phyloP scores from a whole-genome alignment of 1,140 invertebrate genomes.

The Sesamia nonagrioides region DNA sequence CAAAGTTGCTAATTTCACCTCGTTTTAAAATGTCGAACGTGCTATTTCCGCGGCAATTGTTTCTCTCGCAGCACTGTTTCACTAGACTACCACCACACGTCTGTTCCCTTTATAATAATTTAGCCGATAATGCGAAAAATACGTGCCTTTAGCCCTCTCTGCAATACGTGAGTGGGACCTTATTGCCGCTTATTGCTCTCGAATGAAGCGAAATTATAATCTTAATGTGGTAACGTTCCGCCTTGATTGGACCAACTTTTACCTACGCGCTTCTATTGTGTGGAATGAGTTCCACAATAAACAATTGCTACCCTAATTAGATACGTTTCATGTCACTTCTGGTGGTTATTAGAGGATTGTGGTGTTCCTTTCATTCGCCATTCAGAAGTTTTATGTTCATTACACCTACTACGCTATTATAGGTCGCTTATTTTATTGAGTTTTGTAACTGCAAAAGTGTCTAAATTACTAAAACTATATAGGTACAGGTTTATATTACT shows the following conservation, averaged over 20 bases:
- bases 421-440: background rate
- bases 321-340: slow-evolving; percentile 46
- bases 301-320: slow-evolving; percentile 49
- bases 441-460: slow-evolving; percentile 4
- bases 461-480: background rate
- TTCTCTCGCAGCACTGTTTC: slow-evolving; percentile 66
- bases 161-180: slow-evolving; percentile 76
- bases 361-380: slow-evolving; percentile 27
- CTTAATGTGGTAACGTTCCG: slow-evolving; percentile 68
- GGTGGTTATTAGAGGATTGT: slow-evolving; percentile 30
- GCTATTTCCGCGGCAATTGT: slow-evolving; percentile 73
- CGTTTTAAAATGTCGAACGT: slow-evolving; percentile 64
- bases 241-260: slow-evolving; percentile 58
- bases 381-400: slow-evolving; percentile 40
- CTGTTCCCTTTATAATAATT: slow-evolving; percentile 84
- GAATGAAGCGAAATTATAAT: slow-evolving; percentile 81
- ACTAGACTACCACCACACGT: slow-evolving; percentile 76
- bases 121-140: slow-evolving; percentile 86
- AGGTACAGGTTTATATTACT: slow-evolving; percentile 9
- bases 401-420: background rate
- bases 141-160: slow-evolving; percentile 78
- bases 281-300: slow-evolving; percentile 45
- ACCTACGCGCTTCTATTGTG: slow-evolving; percentile 40
- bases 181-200: slow-evolving; percentile 80
- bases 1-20: slow-evolving; percentile 23